Evolutionary conservation across 2,888 invertebrate species (phyloP), one percentile per base, ranked within the genome.

Genomic region (Apodemia zela): DNA sequence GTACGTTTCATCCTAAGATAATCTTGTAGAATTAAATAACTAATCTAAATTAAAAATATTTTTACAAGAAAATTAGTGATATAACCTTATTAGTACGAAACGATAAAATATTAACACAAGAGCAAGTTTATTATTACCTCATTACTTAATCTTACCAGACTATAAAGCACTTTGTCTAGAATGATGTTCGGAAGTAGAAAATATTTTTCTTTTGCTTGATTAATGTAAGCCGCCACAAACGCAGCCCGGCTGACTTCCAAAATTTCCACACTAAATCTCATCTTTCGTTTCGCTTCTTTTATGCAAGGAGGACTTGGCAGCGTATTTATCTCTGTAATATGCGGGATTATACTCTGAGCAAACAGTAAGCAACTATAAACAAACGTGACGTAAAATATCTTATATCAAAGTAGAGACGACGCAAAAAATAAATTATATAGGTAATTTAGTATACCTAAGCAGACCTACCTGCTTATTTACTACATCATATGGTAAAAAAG

Each of bases 231-330:
- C 76, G 80, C 85, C 83, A 82, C 84, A 82, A 82, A 74, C 80
- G 77, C 77, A 82, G 77, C 78, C 86, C 83, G 90, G 91, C 90
- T 88, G 81, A 88, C 89, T 89, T 90, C 91, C 91, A 91, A 91
- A 90, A 90, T 87, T 89, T 87, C 75, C 80, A 76, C 84, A 80
- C 75, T 90, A 90, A 90, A 91, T 91, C 86, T 84, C 75, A 71
- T 71, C 78, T 81, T 85, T 87, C 85, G 81, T 83, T 87, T 81
- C 87, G 83, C 81, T 89, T 88, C 91, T 90, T 90, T 89, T 89
- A 82, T 83, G 76, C 75, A 75, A 69, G 77, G 73, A 83, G 83
- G 87, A 89, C 88, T 90, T 90, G 91, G 91, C 91, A 91, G 78
- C 82, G 84, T 87, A 85, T 84, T 87, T 88, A 89, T 90, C 83